Conservation (phyloP, 2,113 vertebrate species). For the Chloropsis hardwickii region DNA sequence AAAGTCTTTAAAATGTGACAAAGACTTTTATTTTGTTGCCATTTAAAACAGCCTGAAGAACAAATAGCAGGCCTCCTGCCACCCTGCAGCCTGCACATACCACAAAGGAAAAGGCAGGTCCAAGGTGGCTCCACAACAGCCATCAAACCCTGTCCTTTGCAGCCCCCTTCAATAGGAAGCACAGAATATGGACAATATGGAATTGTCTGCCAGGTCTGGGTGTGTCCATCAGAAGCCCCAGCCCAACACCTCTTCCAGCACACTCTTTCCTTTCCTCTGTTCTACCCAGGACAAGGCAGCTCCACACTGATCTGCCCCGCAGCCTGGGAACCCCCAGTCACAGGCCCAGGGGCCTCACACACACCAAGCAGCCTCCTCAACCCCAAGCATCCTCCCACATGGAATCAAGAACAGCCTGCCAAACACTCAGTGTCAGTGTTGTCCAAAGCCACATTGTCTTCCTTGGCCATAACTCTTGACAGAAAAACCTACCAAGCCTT, state of each 20-base stretch:
- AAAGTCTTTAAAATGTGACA: constrained; percentile 58
- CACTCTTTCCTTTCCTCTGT: neutral
- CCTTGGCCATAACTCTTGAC: neutral
- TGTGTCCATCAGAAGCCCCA: neutral
- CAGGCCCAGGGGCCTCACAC: accelerated
- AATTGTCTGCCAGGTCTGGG: neutral
- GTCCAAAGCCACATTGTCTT: neutral
- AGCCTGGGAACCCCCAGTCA: accelerated
- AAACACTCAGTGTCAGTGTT: neutral
- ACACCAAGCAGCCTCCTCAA: accelerated
- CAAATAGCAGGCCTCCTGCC: neutral
- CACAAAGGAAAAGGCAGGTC: neutral
- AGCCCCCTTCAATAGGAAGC: accelerated
- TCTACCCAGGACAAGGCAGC: neutral
- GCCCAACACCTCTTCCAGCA: neutral
- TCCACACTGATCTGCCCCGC: accelerated
- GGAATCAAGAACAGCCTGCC: neutral
- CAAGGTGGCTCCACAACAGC: neutral
- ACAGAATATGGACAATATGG: accelerated
- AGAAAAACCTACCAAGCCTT: neutral
- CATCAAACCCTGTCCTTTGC: neutral
- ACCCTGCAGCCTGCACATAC: neutral
- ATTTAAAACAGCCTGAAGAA: neutral
- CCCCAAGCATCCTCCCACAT: accelerated
- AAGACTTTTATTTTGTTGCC: constrained; percentile 23